Percentiles rank a stretch among this genome's conserved stretches.
Evolutionary conservation across 1,140 invertebrate species (phyloP).

Genomic region (Zaprionus nigranus): DNA sequence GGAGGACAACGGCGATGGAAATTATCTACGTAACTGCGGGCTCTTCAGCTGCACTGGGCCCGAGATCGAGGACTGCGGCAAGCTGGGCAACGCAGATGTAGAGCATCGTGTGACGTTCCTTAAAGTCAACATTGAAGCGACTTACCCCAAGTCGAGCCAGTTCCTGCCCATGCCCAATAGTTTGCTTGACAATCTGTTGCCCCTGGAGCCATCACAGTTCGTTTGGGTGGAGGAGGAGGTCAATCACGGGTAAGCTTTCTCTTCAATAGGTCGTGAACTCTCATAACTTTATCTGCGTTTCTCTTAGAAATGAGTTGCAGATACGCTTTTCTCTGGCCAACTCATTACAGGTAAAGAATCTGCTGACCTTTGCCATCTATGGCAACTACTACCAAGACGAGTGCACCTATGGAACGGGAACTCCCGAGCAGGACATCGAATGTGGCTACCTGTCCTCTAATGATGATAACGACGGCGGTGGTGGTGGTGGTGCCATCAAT

Average conservation of each 20-base stretch:
- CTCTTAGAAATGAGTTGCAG: slow-evolving; percentile 45
- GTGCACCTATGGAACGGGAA: slow-evolving; percentile 50
- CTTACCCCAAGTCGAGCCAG: slow-evolving; percentile 45
- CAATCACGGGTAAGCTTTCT: slow-evolving; percentile 26
- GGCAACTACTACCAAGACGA: slow-evolving; percentile 71
- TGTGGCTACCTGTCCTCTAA: slow-evolving; percentile 37
- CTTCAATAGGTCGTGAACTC: background rate
- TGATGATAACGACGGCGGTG: background rate
- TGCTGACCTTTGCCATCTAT: slow-evolving; percentile 73
- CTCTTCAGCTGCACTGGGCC: slow-evolving; percentile 66
- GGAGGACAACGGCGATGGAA: slow-evolving; percentile 49
- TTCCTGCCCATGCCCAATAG: slow-evolving; percentile 61
- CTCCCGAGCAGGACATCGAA: slow-evolving; percentile 22
- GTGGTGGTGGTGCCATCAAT: background rate
- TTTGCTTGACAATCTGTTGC: slow-evolving; percentile 56
- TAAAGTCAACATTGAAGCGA: slow-evolving; percentile 43
- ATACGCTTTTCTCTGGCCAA: slow-evolving; percentile 40
- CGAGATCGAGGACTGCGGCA: slow-evolving; percentile 58
- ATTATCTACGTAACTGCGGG: slow-evolving; percentile 66
- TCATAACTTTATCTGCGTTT: background rate
- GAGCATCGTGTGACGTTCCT: slow-evolving; percentile 45
- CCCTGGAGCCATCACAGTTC: slow-evolving; percentile 60
- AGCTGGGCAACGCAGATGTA: background rate
- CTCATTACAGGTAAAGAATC: slow-evolving; percentile 31
- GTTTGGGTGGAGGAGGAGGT: slow-evolving; percentile 40